Percentiles rank a stretch among this genome's conserved stretches.
Conservation (phyloP, 2,888 invertebrate genomes). For the Perithous albicinctus region DNA sequence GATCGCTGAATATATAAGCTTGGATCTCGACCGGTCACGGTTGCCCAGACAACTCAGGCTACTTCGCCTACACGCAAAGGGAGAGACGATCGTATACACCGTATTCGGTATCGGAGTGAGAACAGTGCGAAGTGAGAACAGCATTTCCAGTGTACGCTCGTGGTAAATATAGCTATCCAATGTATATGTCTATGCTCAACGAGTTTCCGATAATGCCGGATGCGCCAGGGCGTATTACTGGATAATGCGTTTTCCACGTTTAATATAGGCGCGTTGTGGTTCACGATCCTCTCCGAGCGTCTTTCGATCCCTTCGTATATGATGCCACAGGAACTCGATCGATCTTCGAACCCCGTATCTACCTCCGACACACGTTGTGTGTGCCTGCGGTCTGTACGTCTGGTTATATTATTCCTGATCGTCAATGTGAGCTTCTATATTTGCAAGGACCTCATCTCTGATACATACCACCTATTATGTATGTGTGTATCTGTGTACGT, state of each 20-base stretch:
- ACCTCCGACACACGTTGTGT: slow-evolving; percentile 20
- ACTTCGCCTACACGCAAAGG: not conserved
- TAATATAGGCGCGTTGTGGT: slow-evolving; percentile 56
- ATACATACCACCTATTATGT: slow-evolving; percentile 22
- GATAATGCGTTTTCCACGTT: slow-evolving; percentile 76
- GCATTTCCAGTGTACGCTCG: slow-evolving; percentile 39
- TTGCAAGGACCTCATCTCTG: not conserved
- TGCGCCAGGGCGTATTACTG: slow-evolving; percentile 78
- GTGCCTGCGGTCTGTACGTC: slow-evolving; percentile 3
- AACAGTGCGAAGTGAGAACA: slow-evolving; percentile 19
- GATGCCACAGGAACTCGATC: slow-evolving; percentile 30
- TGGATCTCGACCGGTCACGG: slow-evolving; percentile 40
- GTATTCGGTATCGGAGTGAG: not conserved
- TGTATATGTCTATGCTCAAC: slow-evolving; percentile 64
- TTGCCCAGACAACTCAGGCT: slow-evolving; percentile 4
- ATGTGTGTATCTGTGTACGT: not conserved
- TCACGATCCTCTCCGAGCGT: slow-evolving; percentile 16
- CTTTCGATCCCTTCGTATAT: slow-evolving; percentile 33
- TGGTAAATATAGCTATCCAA: slow-evolving; percentile 32
- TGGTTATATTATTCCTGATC: slow-evolving; percentile 31
- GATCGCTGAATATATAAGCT: slow-evolving; percentile 42
- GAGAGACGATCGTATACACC: slow-evolving; percentile 6
- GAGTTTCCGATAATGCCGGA: slow-evolving; percentile 81
- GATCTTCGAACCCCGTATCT: slow-evolving; percentile 40
- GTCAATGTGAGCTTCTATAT: slow-evolving; percentile 10